phyloP scores from a whole-genome alignment of 2,888 invertebrate species.

The Frankliniella fusca region DNA sequence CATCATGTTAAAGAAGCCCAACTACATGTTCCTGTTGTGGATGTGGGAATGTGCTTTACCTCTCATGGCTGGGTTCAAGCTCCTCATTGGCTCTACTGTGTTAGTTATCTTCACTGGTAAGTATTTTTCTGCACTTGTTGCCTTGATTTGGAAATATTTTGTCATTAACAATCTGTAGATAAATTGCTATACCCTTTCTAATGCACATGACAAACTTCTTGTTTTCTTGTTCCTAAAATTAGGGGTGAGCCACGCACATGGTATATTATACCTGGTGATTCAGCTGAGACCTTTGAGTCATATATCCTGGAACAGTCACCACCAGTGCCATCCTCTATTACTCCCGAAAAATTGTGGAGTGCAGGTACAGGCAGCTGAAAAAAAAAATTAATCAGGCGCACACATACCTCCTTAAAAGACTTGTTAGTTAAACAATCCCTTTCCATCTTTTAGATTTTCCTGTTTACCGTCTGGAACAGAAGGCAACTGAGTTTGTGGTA shows the following conservation, averaged over 20 bases:
- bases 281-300: not conserved
- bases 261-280: not conserved
- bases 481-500: not conserved
- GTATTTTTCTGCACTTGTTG: not conserved
- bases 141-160: not conserved
- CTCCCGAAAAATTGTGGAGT: conserved; percentile 5
- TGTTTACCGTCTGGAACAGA: not conserved
- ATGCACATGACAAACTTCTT: not conserved
- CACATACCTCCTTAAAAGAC: no score
- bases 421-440: not conserved
- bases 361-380: not conserved
- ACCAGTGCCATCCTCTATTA: not conserved
- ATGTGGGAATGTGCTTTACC: conserved; percentile 6
- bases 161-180: not conserved
- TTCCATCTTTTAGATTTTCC: not conserved
- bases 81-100: not conserved
- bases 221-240: not conserved
- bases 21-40: conserved; percentile 1
- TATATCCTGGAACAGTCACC: not conserved
- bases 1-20: not conserved
- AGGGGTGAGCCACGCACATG: not conserved
- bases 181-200: not conserved
- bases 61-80: conserved; percentile 5
- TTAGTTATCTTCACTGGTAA: conserved; percentile 15
- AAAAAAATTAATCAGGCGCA: not conserved